Evolutionary conservation across 2,113 vertebrate species (phyloP).

Genomic region (Hippocampus zosterae): DNA sequence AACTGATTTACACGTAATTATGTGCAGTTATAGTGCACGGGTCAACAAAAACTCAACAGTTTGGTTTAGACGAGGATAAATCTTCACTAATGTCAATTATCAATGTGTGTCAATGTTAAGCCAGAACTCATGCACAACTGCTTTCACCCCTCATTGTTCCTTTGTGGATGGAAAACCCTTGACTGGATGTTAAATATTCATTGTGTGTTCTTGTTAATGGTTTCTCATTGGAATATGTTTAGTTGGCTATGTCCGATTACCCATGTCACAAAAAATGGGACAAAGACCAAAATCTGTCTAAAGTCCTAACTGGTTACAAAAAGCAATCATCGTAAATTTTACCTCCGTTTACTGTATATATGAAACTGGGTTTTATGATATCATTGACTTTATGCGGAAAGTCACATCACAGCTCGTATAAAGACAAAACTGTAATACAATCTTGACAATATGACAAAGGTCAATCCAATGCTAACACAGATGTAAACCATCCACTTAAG

Average conservation of each 20-base stretch:
- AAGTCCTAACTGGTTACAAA: background rate
- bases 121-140: background rate
- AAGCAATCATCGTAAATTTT: conserved; percentile 10
- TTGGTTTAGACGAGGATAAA: background rate
- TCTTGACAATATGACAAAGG: conserved; percentile 32
- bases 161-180: background rate
- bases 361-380: conserved; percentile 35
- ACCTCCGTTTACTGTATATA: conserved; percentile 1
- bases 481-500: conserved; percentile 9
- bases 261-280: background rate
- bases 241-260: background rate
- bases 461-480: conserved; percentile 2
- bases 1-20: background rate
- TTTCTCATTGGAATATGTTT: background rate
- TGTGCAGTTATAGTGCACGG: background rate
- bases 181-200: background rate
- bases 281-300: conserved; percentile 5
- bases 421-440: conserved; percentile 12
- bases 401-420: conserved; percentile 11
- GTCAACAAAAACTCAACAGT: background rate
- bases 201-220: background rate
- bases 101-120: background rate
- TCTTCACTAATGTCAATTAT: background rate
- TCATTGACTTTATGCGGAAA: conserved; percentile 20
- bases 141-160: background rate